Base-by-base conservation (phyloP, 2,113 vertebrate genomes). In the Sapajus apella region DNA sequence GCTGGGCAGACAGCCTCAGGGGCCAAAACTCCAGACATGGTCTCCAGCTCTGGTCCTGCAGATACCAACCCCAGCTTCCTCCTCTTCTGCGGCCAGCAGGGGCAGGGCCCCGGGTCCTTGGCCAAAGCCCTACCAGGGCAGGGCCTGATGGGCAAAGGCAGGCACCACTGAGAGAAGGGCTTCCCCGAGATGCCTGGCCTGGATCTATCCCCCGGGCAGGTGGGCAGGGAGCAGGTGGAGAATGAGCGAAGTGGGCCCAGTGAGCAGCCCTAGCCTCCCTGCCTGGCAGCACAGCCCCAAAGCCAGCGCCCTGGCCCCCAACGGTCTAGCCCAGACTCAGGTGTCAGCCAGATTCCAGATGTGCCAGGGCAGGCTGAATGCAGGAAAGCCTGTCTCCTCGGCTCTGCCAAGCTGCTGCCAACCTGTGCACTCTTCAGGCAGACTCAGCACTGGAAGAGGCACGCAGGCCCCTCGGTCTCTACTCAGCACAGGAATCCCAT, bases 101-200 rank as follows among this genome's bases (percentile, higher is more conserved):
- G 93, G 61, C 93, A 87, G 61, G 30, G 25, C 82, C 20, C 82
- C 84, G 80, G 23, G 35, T 85, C 80, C 32, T 9, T 1, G 20
- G 96, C 89, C 95, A 94, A 95, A 25, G 50, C 58, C 55, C 17
- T 50, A 35, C 61, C 70, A 88, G 70, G 47, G 50, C 68, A 92
- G 43, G 82, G n/a, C 40, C 89, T 66, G 13, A 47, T 37, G 50
- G 45, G 56, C 91, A 87, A 64, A 45, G 43, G 47, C 11, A 52
- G 64, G 64, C 13, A 16, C 23, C 18, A 1, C 82, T 21, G 72
- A 75, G 40, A 87, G 56, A 95, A 52, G 40, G 56, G 50, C 18
- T 25, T 6, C 68, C 32, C n/a, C 1, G 8, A 4, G 80, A 56
- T 2, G 37, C 50, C 68, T 47, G n/a, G 30, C 50, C 17, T 9